Evolutionary conservation across 2,888 invertebrate genomes (phyloP).

Genomic region (Scrobipalpa atriplicella): DNA sequence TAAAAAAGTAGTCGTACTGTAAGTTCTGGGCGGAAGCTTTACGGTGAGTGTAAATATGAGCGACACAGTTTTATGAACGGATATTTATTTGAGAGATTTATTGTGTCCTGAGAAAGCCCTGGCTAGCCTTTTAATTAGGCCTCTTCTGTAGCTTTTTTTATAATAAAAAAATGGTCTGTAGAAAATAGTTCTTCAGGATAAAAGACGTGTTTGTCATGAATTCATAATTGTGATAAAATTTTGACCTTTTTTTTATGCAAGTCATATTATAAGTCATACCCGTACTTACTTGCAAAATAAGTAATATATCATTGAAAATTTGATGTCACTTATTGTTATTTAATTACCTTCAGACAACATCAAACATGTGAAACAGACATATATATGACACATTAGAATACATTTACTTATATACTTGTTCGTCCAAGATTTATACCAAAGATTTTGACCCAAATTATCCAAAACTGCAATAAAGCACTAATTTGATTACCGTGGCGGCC

Average conservation of each 20-base stretch:
- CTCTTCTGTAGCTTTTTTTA: neutral
- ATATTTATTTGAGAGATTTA: conserved; percentile 74
- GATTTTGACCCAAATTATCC: conserved; percentile 20
- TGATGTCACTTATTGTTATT: no score
- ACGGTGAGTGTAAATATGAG: conserved; percentile 74
- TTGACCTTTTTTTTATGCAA: no score
- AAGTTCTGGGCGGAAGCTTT: conserved; percentile 72
- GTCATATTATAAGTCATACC: no score
- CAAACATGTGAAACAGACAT: no score
- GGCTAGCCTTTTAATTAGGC: neutral
- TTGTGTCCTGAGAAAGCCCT: conserved; percentile 33
- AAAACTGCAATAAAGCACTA: conserved; percentile 47
- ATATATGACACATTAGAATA: no score
- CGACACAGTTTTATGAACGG: conserved; percentile 69
- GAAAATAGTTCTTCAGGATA: neutral
- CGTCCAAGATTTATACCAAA: neutral
- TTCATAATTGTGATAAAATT: no score
- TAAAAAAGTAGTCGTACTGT: conserved; percentile 42
- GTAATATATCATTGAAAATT: no score
- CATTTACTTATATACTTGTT: no score
- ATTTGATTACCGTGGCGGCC: conserved; percentile 56
- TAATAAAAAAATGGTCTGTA: neutral
- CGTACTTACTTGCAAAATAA: no score
- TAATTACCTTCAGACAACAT: no score
- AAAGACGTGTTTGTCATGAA: neutral